Percentiles rank a stretch among this genome's conserved stretches.
These are phyloP conservation scores for Pollachius pollachius DNA, from an alignment of 2,113 vertebrate species.

Conservation along the genomic window DNA sequence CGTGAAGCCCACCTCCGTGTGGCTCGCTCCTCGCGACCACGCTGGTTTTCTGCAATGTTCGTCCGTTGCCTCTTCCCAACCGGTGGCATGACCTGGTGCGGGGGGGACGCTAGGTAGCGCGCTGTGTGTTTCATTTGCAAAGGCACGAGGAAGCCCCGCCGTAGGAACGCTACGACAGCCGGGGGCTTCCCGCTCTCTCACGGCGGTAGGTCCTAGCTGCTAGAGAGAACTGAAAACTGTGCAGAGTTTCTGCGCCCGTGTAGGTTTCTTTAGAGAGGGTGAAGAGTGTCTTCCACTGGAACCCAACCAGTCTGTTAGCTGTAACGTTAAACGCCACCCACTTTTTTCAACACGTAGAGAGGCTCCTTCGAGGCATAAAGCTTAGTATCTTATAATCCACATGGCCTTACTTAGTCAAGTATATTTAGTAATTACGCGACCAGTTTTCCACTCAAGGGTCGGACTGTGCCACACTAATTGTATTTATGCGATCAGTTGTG, in stretches of 20 bases:
- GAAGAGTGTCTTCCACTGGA: conserved; percentile 15
- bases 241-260: conserved; percentile 28
- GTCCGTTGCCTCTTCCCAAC: neutral
- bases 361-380: conserved; percentile 20
- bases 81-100: neutral
- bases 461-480: conserved; percentile 17
- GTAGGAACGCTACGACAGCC: conserved; percentile 18
- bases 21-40: neutral
- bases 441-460: neutral
- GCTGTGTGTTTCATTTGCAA: conserved; percentile 25
- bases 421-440: conserved; percentile 10
- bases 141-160: conserved; percentile 6
- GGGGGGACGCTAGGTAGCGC: conserved; percentile 11
- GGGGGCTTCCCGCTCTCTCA: conserved; percentile 19
- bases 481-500: conserved; percentile 7
- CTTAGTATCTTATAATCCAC: conserved; percentile 29
- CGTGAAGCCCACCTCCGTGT: no score
- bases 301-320: conserved; percentile 3
- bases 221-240: conserved; percentile 29
- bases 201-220: conserved; percentile 24
- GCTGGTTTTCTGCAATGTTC: conserved; percentile 8
- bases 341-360: conserved; percentile 30
- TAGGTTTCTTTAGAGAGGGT: conserved; percentile 4
- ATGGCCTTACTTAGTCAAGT: conserved; percentile 13
- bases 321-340: conserved; percentile 33